Percentiles rank a stretch among this genome's conserved stretches.
phyloP scores from a whole-genome alignment of 2,888 invertebrate genomes.

The Harpalus rufipes region DNA sequence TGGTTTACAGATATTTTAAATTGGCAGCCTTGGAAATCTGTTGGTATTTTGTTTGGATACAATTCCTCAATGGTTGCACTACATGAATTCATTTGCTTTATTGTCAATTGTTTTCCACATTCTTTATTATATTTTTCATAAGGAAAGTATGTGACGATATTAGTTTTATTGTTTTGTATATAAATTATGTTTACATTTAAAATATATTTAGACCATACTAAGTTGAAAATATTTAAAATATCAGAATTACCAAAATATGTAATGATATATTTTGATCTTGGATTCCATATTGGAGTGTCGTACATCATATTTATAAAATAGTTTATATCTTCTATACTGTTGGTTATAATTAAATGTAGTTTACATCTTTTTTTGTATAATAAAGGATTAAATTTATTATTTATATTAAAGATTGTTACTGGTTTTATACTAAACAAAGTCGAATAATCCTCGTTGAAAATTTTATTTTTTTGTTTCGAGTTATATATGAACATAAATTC shows the following conservation, averaged over 20 bases:
- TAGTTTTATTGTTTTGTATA: constrained; percentile 10
- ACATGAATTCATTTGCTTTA: background rate
- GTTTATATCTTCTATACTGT: constrained; percentile 5
- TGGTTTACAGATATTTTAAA: constrained; percentile 14
- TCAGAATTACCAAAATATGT: background rate
- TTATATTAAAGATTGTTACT: background rate
- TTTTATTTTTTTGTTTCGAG: background rate
- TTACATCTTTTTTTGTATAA: constrained; percentile 23
- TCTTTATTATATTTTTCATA: constrained; percentile 1
- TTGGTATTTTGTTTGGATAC: constrained; percentile 40
- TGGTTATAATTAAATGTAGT: constrained; percentile 16
- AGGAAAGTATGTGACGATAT: constrained; percentile 32
- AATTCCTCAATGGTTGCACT: background rate
- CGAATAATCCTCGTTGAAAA: background rate
- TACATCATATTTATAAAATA: constrained; percentile 11
- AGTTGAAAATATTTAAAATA: background rate
- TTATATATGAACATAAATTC: constrained; percentile 13
- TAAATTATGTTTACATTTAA: constrained; percentile 30
- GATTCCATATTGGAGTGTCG: constrained; percentile 10
- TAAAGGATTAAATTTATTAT: background rate
- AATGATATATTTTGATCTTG: constrained; percentile 21
- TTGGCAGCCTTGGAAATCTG: background rate
- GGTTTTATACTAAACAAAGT: background rate
- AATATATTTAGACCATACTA: constrained; percentile 32
- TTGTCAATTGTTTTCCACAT: constrained; percentile 10